phyloP scores from a whole-genome alignment of 2,888 invertebrate species.

The Mycalesis mineus region DNA sequence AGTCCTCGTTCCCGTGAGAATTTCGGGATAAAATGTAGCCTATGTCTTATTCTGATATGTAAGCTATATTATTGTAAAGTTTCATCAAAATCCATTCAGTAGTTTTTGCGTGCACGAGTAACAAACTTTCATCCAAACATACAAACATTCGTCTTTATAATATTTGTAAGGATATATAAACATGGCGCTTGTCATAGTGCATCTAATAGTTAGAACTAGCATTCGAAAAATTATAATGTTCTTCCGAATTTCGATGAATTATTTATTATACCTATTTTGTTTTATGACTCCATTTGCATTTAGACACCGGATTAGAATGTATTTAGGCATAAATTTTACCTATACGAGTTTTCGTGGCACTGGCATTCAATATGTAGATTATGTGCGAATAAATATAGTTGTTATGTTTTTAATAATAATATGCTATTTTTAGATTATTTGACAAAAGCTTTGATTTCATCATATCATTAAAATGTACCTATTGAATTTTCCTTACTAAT shows the following conservation, averaged over 20 bases:
- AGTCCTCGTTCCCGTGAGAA: too few species aligned
- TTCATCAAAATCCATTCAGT: too few species aligned
- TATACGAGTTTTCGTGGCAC: neutral
- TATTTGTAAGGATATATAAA: too few species aligned
- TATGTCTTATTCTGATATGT: too few species aligned
- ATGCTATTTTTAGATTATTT: neutral
- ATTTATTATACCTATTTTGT: neutral
- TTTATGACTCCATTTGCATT: conserved; percentile 1
- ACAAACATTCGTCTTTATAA: too few species aligned
- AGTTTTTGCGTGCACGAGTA: too few species aligned
- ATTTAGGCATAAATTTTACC: neutral
- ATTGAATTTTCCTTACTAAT: too few species aligned
- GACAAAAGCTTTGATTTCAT: neutral
- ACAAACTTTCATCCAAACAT: too few species aligned
- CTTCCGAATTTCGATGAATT: neutral
- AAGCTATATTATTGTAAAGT: too few species aligned
- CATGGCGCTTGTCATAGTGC: neutral
- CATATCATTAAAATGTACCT: neutral
- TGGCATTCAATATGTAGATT: neutral
- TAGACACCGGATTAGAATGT: neutral
- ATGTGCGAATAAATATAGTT: neutral
- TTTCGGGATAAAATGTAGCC: too few species aligned
- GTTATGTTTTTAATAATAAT: neutral
- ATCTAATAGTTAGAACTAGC: neutral
- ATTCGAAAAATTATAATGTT: neutral